These are phyloP conservation scores for Psettodes erumei DNA, from an alignment of 2,113 vertebrate genomes.

Conservation along the genomic window DNA sequence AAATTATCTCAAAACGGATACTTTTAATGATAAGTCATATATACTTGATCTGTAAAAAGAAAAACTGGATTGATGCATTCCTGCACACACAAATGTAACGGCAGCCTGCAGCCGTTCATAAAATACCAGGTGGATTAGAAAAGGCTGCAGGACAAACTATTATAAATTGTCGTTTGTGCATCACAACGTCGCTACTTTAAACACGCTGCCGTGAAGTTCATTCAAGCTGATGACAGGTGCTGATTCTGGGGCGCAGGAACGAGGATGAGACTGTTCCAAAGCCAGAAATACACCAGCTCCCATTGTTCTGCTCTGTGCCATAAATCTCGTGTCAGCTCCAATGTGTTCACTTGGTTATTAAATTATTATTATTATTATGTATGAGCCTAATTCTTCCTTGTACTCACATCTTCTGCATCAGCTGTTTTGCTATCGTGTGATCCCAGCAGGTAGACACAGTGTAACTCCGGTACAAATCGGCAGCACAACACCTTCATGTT, in stretches of 20 bases:
- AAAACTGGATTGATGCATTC: not conserved
- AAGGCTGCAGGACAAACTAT: too few relatives aligned
- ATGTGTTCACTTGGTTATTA: constrained; percentile 21
- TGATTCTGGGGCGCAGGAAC: not conserved
- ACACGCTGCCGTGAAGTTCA: not conserved
- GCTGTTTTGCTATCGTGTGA: constrained; percentile 21
- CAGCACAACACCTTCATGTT: not conserved
- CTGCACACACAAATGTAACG: not conserved
- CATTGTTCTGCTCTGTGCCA: not conserved
- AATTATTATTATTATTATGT: constrained; percentile 40
- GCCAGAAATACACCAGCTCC: not conserved
- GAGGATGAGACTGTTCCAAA: constrained; percentile 3
- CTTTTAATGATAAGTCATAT: too few relatives aligned
- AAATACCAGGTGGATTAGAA: not conserved
- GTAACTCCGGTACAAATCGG: constrained; percentile 6
- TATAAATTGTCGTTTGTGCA: too few relatives aligned
- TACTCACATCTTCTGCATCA: constrained; percentile 22
- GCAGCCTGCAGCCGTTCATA: not conserved
- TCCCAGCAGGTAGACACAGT: not conserved
- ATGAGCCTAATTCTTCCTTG: constrained; percentile 37
- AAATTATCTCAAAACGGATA: too few relatives aligned
- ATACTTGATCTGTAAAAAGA: too few relatives aligned
- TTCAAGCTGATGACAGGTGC: not conserved
- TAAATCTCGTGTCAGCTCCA: constrained; percentile 8
- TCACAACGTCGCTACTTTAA: too few relatives aligned